Base-by-base conservation (phyloP, 2,888 invertebrate species). In the Seladonia tumulorum region DNA sequence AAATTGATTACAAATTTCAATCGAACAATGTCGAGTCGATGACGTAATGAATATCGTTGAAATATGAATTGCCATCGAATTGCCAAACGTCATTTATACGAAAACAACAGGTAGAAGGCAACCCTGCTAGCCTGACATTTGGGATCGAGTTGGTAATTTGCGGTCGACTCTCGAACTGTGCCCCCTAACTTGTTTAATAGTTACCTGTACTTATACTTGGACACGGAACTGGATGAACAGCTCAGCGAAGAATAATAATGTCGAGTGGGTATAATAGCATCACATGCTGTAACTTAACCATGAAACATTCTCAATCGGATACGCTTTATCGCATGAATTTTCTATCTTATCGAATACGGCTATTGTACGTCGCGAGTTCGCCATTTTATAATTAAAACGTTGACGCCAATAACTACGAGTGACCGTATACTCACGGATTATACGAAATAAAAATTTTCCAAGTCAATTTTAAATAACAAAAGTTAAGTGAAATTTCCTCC, bases 131-230 rank as follows among this genome's bases (percentile, higher is more conserved):
- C 25, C 63, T 82, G 78, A 87, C 77, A 81, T 83, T 84, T 47
- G 70, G 81, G 83, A 85, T 89, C 83, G 72, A 78, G 86, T 83
- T 89, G 72, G 86, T 86, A 89, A 89, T 89, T 88, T 79, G 83
- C 77, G 81, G 86, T 85, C 76, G 86, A 84, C 73, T 66, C 79
- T 57, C 70, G 79, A 89, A 89, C 88, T 83, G 83, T 79, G 84
- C 83, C 81, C 80, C 18, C 82, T 79, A 89, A 89, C 90, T 89
- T 86, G 81, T 85, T 88, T 86, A 83, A 71, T 35, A 81, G 76
- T 70, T 78, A 71, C 73, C 85, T 74, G 76, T 78, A 82, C 86
- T 87, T 86, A 85, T 87, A 89, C 82, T 79, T 82, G 75, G 73
- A 72, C 39, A 73, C 49, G 75, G 68, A 79, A 83, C 74, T 73